Evolutionary conservation across 2,888 invertebrate species (phyloP), one percentile per base, ranked within the genome.

Genomic region (Chydorus sphaericus): DNA sequence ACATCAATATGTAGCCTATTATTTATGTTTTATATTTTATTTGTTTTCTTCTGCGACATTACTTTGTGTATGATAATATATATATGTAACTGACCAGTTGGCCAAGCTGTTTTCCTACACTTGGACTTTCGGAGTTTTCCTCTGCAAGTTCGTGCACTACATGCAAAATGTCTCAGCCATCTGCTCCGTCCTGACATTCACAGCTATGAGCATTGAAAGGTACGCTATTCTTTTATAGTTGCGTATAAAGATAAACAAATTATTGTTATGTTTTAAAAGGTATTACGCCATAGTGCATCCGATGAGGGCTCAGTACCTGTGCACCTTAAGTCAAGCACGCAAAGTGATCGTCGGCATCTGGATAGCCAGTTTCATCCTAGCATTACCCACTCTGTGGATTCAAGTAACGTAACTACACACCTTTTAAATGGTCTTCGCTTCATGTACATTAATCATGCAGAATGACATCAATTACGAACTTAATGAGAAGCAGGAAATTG

Each of bases 181-280:
- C 60, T 83, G 82, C 65, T 82, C 82, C 1, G 81, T 82, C 28
- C 73, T 82, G 60, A 83, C 82, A 0, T 72, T 83, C 59, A 82
- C 82, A 2, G 78, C 79, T 48, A 83, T 83, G 74, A 82, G 81
- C 62, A 73, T 82, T 53, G 83, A 83, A 69, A 77, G 83, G 82
- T 82, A 70, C 70, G 23, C 33, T n/a, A n/a, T n/a, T n/a, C n/a
- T n/a, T n/a, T n/a, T n/a, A n/a, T n/a, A n/a, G n/a, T n/a, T n/a
- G n/a, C n/a, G n/a, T n/a, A n/a, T n/a, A n/a, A n/a, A n/a, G n/a
- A n/a, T n/a, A n/a, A n/a, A n/a, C n/a, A n/a, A n/a, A n/a, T n/a
- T n/a, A n/a, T n/a, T n/a, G n/a, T n/a, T n/a, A n/a, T n/a, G n/a
- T n/a, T n/a, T n/a, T n/a, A n/a, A n/a, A 20, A 39, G 39, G 39